Base-by-base conservation (phyloP, 2,113 vertebrate species). In the Triplophysa dalaica region DNA sequence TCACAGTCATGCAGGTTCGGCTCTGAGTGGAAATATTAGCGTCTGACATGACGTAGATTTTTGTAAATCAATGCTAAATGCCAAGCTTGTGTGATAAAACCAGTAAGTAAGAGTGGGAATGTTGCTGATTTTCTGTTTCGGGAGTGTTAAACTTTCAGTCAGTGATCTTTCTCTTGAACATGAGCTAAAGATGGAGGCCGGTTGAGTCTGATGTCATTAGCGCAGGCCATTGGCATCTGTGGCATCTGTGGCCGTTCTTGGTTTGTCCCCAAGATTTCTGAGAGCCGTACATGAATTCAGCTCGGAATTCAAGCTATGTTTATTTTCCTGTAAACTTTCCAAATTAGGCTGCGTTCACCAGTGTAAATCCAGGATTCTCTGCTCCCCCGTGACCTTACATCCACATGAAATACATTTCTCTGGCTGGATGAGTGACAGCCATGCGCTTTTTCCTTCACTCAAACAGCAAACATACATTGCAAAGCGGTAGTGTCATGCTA, bases 311-410 rank as follows among this genome's bases (percentile, higher is more conserved):
- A 82, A 94, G 91, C 92, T 90, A 97, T 96, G 94, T 64, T 84
- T 70, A 67, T 89, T 86, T 89, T 91, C 90, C 94, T 92, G 91
- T 94, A 93, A 92, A 93, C 93, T 95, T 95, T 92, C 96, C 95
- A 96, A 98, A 97, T 97, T 97, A 97, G 97, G 94, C 90, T 92
- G 95, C 87, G 91, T 94, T 96, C 90, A 91, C 93, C 88, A 91
- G 87, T 84, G 86, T 88, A 91, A 89, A 89, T 88, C 84, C 80
- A 65, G 84, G 88, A 91, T 91, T 93, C 92, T 93, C 90, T 89
- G 54, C 90, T 88, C 89, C 92, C 87, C 84, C 72, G 50, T 87
- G 90, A 93, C 92, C 92, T 86, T 76, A 81, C 83, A 82, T 83
- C 82, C 73, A 81, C 84, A 90, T 90, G 87, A 88, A 90, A 90